Evolutionary conservation across 92 coral and sea anemone genomes (phyloP).

Genomic region (Epizoanthus rinbou): DNA sequence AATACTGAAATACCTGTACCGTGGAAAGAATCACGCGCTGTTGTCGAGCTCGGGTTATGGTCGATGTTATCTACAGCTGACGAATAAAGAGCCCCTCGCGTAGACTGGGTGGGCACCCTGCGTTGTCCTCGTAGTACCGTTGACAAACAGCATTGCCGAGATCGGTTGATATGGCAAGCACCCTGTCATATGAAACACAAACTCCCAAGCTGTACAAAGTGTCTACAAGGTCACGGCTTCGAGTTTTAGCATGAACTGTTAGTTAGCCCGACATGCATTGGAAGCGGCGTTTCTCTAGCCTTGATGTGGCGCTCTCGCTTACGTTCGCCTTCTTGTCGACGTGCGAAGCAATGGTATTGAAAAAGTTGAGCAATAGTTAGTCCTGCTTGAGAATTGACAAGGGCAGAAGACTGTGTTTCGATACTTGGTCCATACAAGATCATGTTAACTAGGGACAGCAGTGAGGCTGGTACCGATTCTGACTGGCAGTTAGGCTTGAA

Average conservation of each 20-base stretch:
- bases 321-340: conserved; percentile 16
- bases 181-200: conserved; percentile 63
- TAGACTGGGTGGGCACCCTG: conserved; percentile 65
- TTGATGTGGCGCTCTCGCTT: conserved; percentile 47
- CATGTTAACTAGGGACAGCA: conserved; percentile 40
- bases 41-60: conserved; percentile 74
- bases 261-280: conserved; percentile 42
- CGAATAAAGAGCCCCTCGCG: conserved; percentile 58
- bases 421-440: conserved; percentile 48
- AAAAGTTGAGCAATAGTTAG: conserved; percentile 53
- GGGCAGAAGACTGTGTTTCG: conserved; percentile 17
- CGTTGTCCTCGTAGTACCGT: conserved; percentile 46
- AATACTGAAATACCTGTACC: conserved; percentile 67
- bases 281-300: conserved; percentile 56
- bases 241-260: conserved; percentile 46
- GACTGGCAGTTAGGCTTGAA: conserved; percentile 43
- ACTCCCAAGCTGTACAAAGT: conserved; percentile 49
- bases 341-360: conserved; percentile 38
- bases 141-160: conserved; percentile 66
- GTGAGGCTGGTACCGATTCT: conserved; percentile 24
- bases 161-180: conserved; percentile 67
- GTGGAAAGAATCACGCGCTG: conserved; percentile 66
- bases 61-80: conserved; percentile 75
- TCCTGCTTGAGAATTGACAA: conserved; percentile 44
- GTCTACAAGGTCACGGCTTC: conserved; percentile 56